Base-by-base conservation (phyloP, 2,888 invertebrate genomes). In the Notodonta dromedarius region DNA sequence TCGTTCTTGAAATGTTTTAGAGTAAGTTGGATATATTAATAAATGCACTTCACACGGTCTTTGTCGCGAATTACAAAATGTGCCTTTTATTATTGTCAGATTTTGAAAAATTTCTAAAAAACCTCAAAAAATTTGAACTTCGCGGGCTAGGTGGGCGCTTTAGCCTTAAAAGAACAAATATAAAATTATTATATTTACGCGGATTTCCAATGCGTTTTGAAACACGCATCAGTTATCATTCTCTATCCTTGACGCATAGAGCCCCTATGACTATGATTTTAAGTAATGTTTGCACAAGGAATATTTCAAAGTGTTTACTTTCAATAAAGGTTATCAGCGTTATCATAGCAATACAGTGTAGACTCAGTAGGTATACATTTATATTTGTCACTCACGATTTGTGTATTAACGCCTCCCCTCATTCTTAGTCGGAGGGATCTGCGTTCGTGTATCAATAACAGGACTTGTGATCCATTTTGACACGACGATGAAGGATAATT, bases 321-420 rank as follows among this genome's bases (percentile, higher is more conserved):
- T 62, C 57, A 63, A 63, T 66, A 68, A 69, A 70, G 67, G 70
- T 73, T 70, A 71, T 70, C 64, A 73, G 6, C 42, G 56, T 56
- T 44, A 44, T 56, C 44, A 13, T n/a, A 57, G 59, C 58, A 70
- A 69, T 71, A 66, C 52, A 69, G 63, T 73, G 70, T 68, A 46
- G 72, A 77, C 75, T 69, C 63, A 57, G 66, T 72, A 63, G 69
- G 68, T 63, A 71, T 73, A 74, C 74, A 66, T 65, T 24, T 61
- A 57, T 65, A 75, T 82, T 77, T 63, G 66, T 58, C 56, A 63
- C 73, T 79, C 82, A 79, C 77, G 83, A 73, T 61, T 63, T 62
- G 44, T 60, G 56, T 66, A 65, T 77, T 80, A 72, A 64, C 77
- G 56, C 61, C 12, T 24, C 58, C 57, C 35, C 39, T 54, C n/a